Base-by-base conservation (phyloP, 2,888 invertebrate species). In the Micoletzkya japonica region DNA sequence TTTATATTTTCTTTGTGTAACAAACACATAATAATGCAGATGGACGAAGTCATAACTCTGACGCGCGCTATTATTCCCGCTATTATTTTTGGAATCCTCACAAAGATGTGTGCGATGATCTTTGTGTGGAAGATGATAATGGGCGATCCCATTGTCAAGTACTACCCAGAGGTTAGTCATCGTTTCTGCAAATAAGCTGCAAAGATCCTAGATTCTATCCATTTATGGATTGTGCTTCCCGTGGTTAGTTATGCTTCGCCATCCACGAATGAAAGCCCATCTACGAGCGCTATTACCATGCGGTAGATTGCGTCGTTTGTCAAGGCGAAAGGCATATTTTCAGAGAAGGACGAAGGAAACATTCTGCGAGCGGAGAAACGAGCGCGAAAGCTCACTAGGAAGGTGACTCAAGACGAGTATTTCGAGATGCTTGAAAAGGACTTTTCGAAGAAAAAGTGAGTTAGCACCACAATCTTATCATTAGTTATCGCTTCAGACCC, bases 121-220 rank as follows among this genome's bases (percentile, higher is more conserved):
- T 66, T 54, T 24, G 37, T 66, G 0, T 66, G 64, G 64, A 7
- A 36, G 4, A 66, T 66, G 64, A 66, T 66, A 30, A 10, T 66
- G 54, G 7, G n/a, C 7, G 54, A 66, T 20, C 24, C 20, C 0
- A 37, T 54, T 52, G 36, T 54, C 1, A 7, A 54, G 20, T 52
- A 14, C 26, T 66, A 32, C 32, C 36, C 52, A 2, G 64, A 66
- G 64, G 64, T 66, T n/a, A n/a, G n/a, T n/a, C n/a, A n/a, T n/a
- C n/a, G n/a, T n/a, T n/a, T n/a, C n/a, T n/a, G n/a, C n/a, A n/a
- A n/a, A n/a, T 10, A 44, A 44, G 20, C 20, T 44, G 44, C 20
- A 10, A 32, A 17, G 10, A 32, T 10, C 52, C 3, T 10, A 66
- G 64, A 66, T 66, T 26, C 44, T 66, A 14, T 66, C 64, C 1